Conservation (phyloP, 2,888 invertebrate species). For the Mesochorus sp. region DNA sequence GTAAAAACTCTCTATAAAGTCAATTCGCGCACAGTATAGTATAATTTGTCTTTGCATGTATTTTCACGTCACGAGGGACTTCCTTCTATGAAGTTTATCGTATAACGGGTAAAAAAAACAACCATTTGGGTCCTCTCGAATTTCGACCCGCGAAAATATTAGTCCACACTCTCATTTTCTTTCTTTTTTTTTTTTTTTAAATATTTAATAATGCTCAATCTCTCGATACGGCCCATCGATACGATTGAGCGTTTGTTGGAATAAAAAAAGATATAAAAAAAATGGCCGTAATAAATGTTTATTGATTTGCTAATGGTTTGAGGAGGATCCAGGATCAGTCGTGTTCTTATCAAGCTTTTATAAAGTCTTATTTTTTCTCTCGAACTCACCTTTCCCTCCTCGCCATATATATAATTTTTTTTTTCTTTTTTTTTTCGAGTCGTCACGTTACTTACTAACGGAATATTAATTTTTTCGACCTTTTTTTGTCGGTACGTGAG, state of each 20-base stretch:
- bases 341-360: too few relatives aligned
- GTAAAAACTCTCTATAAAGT: conserved; percentile 3
- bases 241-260: conserved; percentile 35
- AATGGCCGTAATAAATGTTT: conserved; percentile 9
- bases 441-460: too few relatives aligned
- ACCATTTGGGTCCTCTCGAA: conserved; percentile 47
- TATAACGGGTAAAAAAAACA: conserved; percentile 1
- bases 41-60: not conserved
- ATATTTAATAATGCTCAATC: too few relatives aligned
- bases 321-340: conserved; percentile 7
- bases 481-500: too few relatives aligned
- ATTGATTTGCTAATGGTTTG: not conserved
- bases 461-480: too few relatives aligned
- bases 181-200: not conserved
- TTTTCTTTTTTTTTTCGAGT: too few relatives aligned
- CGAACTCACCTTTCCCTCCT: too few relatives aligned
- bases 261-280: not conserved
- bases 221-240: not conserved
- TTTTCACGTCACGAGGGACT: not conserved
- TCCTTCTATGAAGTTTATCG: not conserved
- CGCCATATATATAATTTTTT: too few relatives aligned
- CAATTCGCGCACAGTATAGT: not conserved
- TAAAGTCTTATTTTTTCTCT: too few relatives aligned
- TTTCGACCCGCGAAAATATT: conserved; percentile 64
- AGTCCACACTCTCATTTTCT: conserved; percentile 6